phyloP scores from a whole-genome alignment of 2,113 vertebrate species.

The Loxodonta africana region DNA sequence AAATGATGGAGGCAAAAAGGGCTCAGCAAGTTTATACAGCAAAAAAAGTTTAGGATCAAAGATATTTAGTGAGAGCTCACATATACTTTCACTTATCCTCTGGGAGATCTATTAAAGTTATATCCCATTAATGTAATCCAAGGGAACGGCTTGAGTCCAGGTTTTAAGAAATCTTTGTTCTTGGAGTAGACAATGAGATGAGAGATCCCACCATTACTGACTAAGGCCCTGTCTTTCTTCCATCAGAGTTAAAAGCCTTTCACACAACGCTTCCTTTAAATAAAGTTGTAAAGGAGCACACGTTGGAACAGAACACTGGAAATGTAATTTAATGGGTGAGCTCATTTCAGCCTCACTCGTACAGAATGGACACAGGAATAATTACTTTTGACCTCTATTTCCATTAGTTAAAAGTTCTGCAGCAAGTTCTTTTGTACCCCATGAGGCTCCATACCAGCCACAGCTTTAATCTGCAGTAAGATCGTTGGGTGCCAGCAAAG shows the following conservation, averaged over 20 bases:
- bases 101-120: conserved; percentile 66
- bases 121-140: conserved; percentile 70
- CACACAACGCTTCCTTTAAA: conserved; percentile 78
- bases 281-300: conserved; percentile 76
- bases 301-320: conserved; percentile 69
- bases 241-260: conserved; percentile 68
- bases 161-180: conserved; percentile 76
- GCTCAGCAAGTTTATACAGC: conserved; percentile 29
- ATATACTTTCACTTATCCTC: conserved; percentile 37
- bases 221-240: conserved; percentile 28
- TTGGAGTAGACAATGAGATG: conserved; percentile 31
- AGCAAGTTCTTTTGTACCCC: conserved; percentile 39
- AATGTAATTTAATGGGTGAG: conserved; percentile 82
- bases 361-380: conserved; percentile 51
- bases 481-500: not conserved
- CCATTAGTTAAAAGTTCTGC: conserved; percentile 63
- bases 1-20: not conserved
- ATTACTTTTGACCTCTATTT: conserved; percentile 70
- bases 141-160: conserved; percentile 43
- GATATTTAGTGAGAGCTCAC: conserved; percentile 21
- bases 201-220: conserved; percentile 1
- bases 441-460: not conserved
- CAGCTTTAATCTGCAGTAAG: not conserved
- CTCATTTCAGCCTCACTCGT: conserved; percentile 62
- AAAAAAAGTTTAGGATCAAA: conserved; percentile 71